A percentile compares a stretch with the other conserved stretches of the same genome.
These are phyloP conservation scores for Sinosuthora webbiana DNA, from an alignment of 2,113 vertebrate species.

Conservation along the genomic window DNA sequence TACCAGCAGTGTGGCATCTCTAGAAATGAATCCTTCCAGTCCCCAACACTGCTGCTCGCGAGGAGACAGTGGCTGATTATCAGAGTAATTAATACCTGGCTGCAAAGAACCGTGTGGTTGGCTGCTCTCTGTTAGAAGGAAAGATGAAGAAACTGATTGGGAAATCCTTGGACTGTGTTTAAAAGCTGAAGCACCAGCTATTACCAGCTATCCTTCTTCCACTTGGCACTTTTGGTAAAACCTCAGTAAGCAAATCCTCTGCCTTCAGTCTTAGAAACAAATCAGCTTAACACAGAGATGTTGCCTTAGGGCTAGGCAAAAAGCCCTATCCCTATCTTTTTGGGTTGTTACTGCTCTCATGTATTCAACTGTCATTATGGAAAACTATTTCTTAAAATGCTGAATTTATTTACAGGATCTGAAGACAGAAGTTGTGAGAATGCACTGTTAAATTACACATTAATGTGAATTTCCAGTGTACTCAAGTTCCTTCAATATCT, in stretches of 20 bases:
- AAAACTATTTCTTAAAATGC: background rate
- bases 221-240: background rate
- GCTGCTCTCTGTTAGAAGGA: background rate
- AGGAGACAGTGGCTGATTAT: background rate
- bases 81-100: background rate
- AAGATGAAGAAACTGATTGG: background rate
- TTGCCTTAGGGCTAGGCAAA: background rate
- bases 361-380: background rate
- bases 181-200: background rate
- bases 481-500: background rate
- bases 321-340: background rate
- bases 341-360: background rate
- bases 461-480: background rate
- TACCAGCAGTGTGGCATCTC: background rate
- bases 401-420: background rate
- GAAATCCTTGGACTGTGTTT: background rate
- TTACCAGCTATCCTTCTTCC: background rate
- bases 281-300: background rate
- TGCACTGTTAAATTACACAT: background rate
- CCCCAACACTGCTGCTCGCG: fast-evolving
- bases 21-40: background rate
- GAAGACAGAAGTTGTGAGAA: background rate
- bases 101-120: background rate
- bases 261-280: background rate
- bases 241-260: background rate